Percentiles rank a stretch among this genome's conserved stretches.
Conservation (phyloP, 1,140 invertebrate genomes). For the Drosophila takahashii region DNA sequence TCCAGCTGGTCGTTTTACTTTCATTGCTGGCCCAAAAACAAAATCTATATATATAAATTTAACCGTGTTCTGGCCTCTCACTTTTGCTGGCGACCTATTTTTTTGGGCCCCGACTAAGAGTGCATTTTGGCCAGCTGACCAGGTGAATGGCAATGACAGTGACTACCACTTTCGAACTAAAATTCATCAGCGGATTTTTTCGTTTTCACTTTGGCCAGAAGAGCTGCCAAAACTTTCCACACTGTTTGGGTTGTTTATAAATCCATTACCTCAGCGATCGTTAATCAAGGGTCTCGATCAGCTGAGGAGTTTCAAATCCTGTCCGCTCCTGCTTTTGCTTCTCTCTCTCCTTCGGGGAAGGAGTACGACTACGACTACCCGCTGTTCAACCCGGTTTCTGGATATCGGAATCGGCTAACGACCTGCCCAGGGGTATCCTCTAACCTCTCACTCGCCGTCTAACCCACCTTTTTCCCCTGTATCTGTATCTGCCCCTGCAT, state of each 20-base stretch:
- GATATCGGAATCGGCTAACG: constrained; percentile 55
- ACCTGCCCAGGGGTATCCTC: constrained; percentile 53
- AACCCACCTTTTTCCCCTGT: constrained; percentile 3
- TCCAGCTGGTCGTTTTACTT: constrained; percentile 28
- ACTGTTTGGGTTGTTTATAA: constrained; percentile 6
- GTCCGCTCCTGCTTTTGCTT: constrained; percentile 20
- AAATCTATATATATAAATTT: constrained; percentile 4
- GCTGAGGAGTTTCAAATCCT: constrained; percentile 22
- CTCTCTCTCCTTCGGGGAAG: not conserved
- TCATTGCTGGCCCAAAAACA: constrained; percentile 12
- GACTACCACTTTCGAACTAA: not conserved
- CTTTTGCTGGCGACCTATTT: constrained; percentile 47
- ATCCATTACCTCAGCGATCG: constrained; percentile 26
- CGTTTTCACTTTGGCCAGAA: not conserved
- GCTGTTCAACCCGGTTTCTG: constrained; percentile 49
- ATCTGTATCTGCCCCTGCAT: constrained; percentile 53
- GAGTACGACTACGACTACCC: constrained; percentile 38
- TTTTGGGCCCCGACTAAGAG: constrained; percentile 6
- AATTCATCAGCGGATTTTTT: constrained; percentile 25
- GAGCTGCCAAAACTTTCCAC: constrained; percentile 29
- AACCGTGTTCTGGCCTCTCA: constrained; percentile 35
- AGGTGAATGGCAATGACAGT: constrained; percentile 38
- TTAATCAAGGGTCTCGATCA: constrained; percentile 28
- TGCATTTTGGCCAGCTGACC: constrained; percentile 45
- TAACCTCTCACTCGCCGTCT: constrained; percentile 22